Base-by-base conservation (phyloP, 2,113 vertebrate genomes). In the Damaliscus lunatus region DNA sequence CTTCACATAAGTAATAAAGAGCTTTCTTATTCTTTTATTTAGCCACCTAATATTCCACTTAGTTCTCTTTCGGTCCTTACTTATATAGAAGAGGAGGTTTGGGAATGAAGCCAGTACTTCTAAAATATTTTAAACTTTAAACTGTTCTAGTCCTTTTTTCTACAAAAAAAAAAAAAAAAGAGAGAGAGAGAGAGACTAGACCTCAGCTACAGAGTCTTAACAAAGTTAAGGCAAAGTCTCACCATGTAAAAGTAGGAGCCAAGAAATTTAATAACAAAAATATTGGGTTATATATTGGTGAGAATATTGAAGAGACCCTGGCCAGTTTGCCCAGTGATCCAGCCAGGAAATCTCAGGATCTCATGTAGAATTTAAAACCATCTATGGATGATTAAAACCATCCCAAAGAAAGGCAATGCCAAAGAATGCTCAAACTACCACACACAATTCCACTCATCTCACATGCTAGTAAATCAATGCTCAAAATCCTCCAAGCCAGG, bases 201-300 rank as follows among this genome's bases (percentile, higher is more conserved):
- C 0, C 8, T 78, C n/a, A 92, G 19, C 15, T 52, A n/a, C 7
- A 31, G 5, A 59, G 2, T 64, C 12, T 85, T 93, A 77, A 87
- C 62, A 92, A 84, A 88, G 52, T 87, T 59, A 92, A 87, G 43
- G 1, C 3, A 8, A 92, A 80, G 31, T 10, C 9, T 27, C 57
- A 2, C 16, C 25, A 11, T 9, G 15, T 62, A 23, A 43, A 80
- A 33, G 13, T 2, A 48, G 3, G 2, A 2, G 3, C 2, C 36
- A 80, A 48, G 53, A 82, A 80, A 59, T 81, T 50, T 21, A 71
- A 17, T 23, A 23, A 14, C 6, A 19, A 33, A 43, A 36, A 46
- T 12, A 13, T 8, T 12, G 67, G 25, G 13, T 31, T 55, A 1
- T 40, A 0, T 53, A 43, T 23, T 14, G 10, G 7, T 21, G 36